Evolutionary conservation across 2,888 invertebrate genomes (phyloP).

Genomic region (Pammene fasciana): DNA sequence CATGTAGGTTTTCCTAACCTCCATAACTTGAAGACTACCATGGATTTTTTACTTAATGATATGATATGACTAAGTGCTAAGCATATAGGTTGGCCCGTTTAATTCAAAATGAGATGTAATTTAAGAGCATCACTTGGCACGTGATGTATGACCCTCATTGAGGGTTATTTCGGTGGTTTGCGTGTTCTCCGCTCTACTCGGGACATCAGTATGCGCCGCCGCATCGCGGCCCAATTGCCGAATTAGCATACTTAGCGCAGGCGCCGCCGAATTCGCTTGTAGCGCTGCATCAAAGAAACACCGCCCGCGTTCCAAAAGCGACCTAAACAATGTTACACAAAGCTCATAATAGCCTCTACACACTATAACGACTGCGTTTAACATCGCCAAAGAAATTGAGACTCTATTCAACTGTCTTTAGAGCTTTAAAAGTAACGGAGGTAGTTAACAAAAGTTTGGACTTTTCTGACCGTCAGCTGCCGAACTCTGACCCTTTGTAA

Average conservation of each 20-base stretch:
- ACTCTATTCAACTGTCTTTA: background rate
- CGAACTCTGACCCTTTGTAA: slow-evolving; percentile 72
- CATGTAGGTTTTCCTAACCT: too few relatives aligned
- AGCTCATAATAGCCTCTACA: slow-evolving; percentile 47
- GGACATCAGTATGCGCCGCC: slow-evolving; percentile 61
- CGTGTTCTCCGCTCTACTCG: slow-evolving; percentile 5
- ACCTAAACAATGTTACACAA: slow-evolving; percentile 47
- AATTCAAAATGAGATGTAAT: too few relatives aligned
- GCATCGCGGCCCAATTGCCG: slow-evolving; percentile 63
- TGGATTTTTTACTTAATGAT: too few relatives aligned
- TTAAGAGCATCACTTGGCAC: background rate
- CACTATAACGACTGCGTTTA: slow-evolving; percentile 18
- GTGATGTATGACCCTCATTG: background rate
- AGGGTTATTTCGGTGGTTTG: background rate
- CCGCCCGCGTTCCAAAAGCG: slow-evolving; percentile 53
- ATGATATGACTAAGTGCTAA: too few relatives aligned
- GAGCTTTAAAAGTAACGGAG: slow-evolving; percentile 23
- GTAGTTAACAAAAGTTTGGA: slow-evolving; percentile 48
- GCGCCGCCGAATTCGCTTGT: slow-evolving; percentile 72
- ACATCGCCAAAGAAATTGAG: slow-evolving; percentile 19
- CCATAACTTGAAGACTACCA: too few relatives aligned
- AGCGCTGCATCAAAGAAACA: slow-evolving; percentile 62
- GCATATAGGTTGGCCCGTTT: too few relatives aligned
- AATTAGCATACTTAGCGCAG: slow-evolving; percentile 75
- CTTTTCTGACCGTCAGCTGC: slow-evolving; percentile 54